Conservation (phyloP, 1,140 invertebrate species). For the Heliconius hewitsoni region DNA sequence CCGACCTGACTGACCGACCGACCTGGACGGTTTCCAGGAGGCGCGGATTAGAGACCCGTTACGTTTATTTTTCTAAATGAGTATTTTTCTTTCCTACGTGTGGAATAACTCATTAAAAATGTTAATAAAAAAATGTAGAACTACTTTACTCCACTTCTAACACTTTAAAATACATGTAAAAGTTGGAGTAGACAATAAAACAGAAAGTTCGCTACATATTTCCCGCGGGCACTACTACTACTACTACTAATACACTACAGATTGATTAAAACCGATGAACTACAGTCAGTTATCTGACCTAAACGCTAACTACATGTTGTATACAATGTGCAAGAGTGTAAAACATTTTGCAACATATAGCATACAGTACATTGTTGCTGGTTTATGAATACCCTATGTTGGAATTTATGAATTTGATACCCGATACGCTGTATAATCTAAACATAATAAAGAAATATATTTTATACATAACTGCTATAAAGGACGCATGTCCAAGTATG, state of each 20-base stretch:
- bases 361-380: background rate
- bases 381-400: background rate
- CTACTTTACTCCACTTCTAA: background rate
- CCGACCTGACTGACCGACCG: too few relatives aligned
- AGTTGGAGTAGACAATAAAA: background rate
- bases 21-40: too few relatives aligned
- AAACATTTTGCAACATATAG: background rate
- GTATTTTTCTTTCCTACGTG: too few relatives aligned
- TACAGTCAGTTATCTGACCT: slow-evolving; percentile 1
- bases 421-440: background rate
- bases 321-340: background rate
- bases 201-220: background rate
- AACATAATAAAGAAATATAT: background rate
- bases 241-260: background rate
- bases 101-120: too few relatives aligned
- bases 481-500: too few relatives aligned
- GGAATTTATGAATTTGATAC: background rate
- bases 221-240: background rate
- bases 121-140: too few relatives aligned
- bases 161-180: background rate
- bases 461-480: too few relatives aligned
- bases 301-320: background rate
- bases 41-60: too few relatives aligned
- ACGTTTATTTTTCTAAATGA: too few relatives aligned
- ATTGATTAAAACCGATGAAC: slow-evolving; percentile 19